Evolutionary conservation across 2,888 invertebrate genomes (phyloP).

Genomic region (Cryptops parisi): DNA sequence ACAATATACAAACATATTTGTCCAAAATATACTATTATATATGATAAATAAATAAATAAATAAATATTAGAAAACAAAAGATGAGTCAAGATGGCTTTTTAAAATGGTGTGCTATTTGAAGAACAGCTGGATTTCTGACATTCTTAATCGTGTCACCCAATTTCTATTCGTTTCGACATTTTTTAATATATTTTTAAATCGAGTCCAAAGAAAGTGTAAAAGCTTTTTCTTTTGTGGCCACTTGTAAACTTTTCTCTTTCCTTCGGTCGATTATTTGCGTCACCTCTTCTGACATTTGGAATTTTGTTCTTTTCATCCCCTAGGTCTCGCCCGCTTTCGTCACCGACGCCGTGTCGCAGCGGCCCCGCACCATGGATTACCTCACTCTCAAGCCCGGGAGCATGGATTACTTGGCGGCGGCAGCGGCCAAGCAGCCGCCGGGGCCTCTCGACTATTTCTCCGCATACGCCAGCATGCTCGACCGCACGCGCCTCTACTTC

Average conservation of each 20-base stretch:
- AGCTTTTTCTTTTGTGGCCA: slow-evolving; percentile 3
- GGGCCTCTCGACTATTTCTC: slow-evolving; percentile 15
- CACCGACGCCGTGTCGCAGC: not conserved
- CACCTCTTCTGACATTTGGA: not conserved
- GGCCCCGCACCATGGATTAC: slow-evolving; percentile 9
- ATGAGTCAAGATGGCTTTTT: too few relatives aligned
- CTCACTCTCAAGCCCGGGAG: slow-evolving; percentile 10
- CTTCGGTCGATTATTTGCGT: not conserved
- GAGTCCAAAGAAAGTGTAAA: too few relatives aligned
- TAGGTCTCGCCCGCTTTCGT: not conserved
- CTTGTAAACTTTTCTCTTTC: not conserved
- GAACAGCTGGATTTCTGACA: too few relatives aligned
- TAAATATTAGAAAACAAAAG: too few relatives aligned
- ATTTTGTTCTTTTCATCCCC: not conserved
- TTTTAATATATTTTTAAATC: too few relatives aligned
- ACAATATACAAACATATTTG: too few relatives aligned
- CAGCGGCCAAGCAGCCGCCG: slow-evolving; percentile 8
- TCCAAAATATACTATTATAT: too few relatives aligned
- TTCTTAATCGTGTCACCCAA: too few relatives aligned
- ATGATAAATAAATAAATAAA: too few relatives aligned
- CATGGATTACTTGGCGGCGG: slow-evolving; percentile 11
- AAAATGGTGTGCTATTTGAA: too few relatives aligned
- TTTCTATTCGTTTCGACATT: too few relatives aligned
- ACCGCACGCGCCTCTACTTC: slow-evolving; percentile 17
- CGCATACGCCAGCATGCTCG: slow-evolving; percentile 14